Percentiles rank a stretch among this genome's conserved stretches.
phyloP scores from a whole-genome alignment of 2,797 vertebrate species.

The Loris lydekkerianus region DNA sequence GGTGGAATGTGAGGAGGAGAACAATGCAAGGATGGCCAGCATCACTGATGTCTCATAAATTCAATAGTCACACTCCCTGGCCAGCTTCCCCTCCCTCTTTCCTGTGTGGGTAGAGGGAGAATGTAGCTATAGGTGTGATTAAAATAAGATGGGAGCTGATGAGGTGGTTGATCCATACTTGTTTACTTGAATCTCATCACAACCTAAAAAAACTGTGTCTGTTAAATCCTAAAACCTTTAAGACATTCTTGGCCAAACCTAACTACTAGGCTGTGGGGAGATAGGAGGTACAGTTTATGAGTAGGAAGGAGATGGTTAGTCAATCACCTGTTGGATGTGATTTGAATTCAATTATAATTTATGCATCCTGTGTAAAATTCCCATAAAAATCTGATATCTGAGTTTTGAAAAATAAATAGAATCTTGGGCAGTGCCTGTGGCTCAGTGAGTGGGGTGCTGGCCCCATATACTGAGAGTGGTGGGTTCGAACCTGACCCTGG shows the following conservation, averaged over 20 bases:
- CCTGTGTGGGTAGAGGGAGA: neutral
- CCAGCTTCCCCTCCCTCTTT: neutral
- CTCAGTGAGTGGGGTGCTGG: too few species aligned
- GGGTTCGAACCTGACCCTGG: too few species aligned
- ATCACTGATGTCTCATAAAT: neutral
- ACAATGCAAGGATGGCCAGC: neutral
- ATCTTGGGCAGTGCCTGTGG: too few species aligned
- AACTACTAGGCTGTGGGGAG: neutral
- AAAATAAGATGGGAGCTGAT: neutral
- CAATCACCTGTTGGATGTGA: neutral
- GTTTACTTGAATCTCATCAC: neutral
- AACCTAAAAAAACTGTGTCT: neutral
- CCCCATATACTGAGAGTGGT: too few species aligned
- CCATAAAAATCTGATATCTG: constrained; percentile 16
- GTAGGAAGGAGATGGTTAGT: neutral
- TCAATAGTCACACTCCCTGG: neutral
- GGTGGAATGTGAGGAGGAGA: neutral
- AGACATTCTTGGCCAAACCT: neutral
- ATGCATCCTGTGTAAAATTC: constrained; percentile 7
- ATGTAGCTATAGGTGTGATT: neutral
- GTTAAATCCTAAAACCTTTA: neutral
- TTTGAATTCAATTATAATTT: constrained; percentile 1
- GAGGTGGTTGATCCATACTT: neutral
- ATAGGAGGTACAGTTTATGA: neutral
- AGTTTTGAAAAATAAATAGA: constrained; percentile 44